Evolutionary conservation across 2,888 invertebrate genomes (phyloP), one percentile per base, ranked within the genome.

Genomic region (Diaprepes abbreviatus): DNA sequence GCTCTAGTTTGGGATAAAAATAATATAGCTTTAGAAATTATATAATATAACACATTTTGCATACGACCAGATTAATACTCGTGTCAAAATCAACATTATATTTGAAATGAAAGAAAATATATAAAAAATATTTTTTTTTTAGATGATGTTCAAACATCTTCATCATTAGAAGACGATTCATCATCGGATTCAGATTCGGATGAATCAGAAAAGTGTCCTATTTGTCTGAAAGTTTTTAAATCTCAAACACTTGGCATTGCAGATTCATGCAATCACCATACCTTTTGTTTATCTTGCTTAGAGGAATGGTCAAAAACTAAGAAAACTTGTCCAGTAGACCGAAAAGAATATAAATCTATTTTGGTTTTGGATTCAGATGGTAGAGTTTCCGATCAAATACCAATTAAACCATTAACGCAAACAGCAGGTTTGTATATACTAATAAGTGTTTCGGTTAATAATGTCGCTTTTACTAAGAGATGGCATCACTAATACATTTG

Each of bases 281-380:
- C 63, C 1, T 73, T 73, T 38, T 73, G 73, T 24, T 45, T 70
- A n/a, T 14, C 21, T 21, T 73, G 73, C 28, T 28, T 73, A 50
- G 57, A 67, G 17, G 68, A 66, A 58, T 73, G 73, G 73, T 62
- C 65, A n/a, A 73, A 73, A 57, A 64, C 40, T 1, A 73, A 40
- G 57, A 60, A 24, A 1, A 70, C 62, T n/a, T 73, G 73, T 40
- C 73, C 73, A 19, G 70, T 73, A 1, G 73, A 73, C 36, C 50
- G 73, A 1, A 66, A 54, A 19, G 62, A 67, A 43, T 73, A 65
- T 45, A 4, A 35, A 9, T 70, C 68, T 1, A 71, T 70, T 40
- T 58, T 70, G 50, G 65, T 62, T n/a, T 55, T 70, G 40, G 62
- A 71, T 55, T 19, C 38, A 0, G 31, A 24, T 12, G 62, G 70